Percentiles rank a stretch among this genome's conserved stretches.
phyloP scores from a whole-genome alignment of 2,797 vertebrate species.

The Myotis pilosus region DNA sequence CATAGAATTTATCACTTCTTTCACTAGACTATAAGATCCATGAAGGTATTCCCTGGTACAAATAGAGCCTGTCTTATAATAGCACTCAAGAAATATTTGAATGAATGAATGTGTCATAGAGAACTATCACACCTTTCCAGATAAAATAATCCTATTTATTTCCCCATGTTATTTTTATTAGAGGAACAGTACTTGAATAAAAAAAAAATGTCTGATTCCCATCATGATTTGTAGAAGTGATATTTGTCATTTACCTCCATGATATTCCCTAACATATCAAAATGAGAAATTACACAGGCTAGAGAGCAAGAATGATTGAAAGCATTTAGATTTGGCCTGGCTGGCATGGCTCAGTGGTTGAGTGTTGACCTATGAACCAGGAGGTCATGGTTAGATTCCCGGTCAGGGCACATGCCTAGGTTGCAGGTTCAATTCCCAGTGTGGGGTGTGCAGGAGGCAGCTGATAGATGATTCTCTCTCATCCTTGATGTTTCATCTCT shows the following conservation, averaged over 20 bases:
- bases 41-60: not conserved
- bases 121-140: not conserved
- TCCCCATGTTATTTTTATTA: not conserved
- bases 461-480: not conserved
- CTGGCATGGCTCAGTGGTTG: not conserved
- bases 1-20: not conserved
- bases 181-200: not conserved
- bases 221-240: not conserved
- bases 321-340: not conserved
- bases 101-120: not conserved
- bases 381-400: not conserved
- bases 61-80: not conserved
- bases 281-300: not conserved
- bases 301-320: not conserved
- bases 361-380: not conserved
- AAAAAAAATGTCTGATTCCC: not conserved
- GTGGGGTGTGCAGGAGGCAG: not conserved
- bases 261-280: not conserved
- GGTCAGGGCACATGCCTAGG: not conserved
- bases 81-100: not conserved
- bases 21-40: not conserved
- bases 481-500: not conserved
- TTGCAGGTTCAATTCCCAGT: not conserved
- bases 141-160: not conserved
- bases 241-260: not conserved